Evolutionary conservation across 2,113 vertebrate species (phyloP), one percentile per base, ranked within the genome.

Genomic region (Chloroceryle aenea): DNA sequence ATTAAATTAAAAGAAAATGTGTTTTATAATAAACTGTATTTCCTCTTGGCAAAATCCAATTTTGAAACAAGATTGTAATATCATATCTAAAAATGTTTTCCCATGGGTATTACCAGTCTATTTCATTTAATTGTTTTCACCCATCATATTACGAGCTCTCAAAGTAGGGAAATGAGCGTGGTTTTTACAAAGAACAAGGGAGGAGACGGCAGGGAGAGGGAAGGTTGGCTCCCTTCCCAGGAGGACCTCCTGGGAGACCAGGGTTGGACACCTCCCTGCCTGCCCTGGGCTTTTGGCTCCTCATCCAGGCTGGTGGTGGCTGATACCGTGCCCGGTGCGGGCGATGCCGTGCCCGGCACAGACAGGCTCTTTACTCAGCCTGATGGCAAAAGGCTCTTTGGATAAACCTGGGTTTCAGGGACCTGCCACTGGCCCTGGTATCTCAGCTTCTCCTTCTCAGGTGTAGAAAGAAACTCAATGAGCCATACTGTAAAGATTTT

Each of bases 1-100:
- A 97, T 97, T 97, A 97, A 97, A 97, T 97, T 95, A 95, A 97
- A 97, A 95, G 94, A 96, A 97, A 97, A 89, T 91, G 80, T 93
- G 87, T 90, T 96, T 95, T 95, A 94, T 95, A 95, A 98, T 95
- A 97, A 97, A 97, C 94, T 96, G 77, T 90, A 93, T 95, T 97
- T 97, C 91, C 94, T 98, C 87, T 72, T 93, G 92, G 90, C 87
- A 71, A 96, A 97, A 95, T 96, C 95, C 95, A 87, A 93, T 97
- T 98, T 97, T 96, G 95, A 98, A 97, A 92, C 52, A 43, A 97
- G 92, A 67, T 69, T 93, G 86, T 94, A 95, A 96, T 97, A 95
- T 91, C 69, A 67, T 93, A 94, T 93, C 92, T 94, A 95, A 97
- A 97, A 96, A 83, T 94, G 93, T 95, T 97, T 95, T 95, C 97